Evolutionary conservation across 2,888 invertebrate species (phyloP).

Genomic region (Tiliacea citrago): DNA sequence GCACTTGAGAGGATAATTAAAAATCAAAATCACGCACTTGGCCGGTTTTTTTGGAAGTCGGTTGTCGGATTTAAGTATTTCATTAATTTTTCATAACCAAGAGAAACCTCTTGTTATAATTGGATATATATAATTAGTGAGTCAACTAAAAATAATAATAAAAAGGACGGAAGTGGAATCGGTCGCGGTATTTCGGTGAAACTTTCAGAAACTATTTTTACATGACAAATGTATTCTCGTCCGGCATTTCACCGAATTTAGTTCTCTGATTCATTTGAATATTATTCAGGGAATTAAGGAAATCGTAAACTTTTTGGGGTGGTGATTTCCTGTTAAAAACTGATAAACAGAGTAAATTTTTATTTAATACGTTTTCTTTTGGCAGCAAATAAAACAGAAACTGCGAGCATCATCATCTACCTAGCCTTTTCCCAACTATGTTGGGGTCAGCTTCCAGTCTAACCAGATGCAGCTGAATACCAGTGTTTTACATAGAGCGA

Average conservation of each 20-base stretch:
- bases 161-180: slow-evolving; percentile 48
- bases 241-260: slow-evolving; percentile 49
- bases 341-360: too few species aligned
- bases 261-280: slow-evolving; percentile 47
- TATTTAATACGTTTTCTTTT: too few species aligned
- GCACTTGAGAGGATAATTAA: too few species aligned
- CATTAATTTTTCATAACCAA: slow-evolving; percentile 1
- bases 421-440: not conserved
- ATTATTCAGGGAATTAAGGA: slow-evolving; percentile 38
- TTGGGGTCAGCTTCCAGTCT: not conserved
- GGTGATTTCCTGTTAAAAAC: slow-evolving; percentile 15
- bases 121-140: not conserved
- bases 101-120: not conserved
- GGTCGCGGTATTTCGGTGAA: slow-evolving; percentile 47
- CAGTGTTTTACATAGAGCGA: too few species aligned
- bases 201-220: slow-evolving; percentile 51
- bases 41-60: not conserved
- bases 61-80: not conserved
- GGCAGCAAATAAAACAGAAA: too few species aligned
- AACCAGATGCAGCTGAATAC: too few species aligned
- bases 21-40: too few species aligned
- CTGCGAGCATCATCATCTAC: not conserved
- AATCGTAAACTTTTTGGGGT: slow-evolving; percentile 10
- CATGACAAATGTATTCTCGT: slow-evolving; percentile 50
- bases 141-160: slow-evolving; percentile 39